Evolutionary conservation across 2,888 invertebrate genomes (phyloP).

Genomic region (Chymomyza procnemis): DNA sequence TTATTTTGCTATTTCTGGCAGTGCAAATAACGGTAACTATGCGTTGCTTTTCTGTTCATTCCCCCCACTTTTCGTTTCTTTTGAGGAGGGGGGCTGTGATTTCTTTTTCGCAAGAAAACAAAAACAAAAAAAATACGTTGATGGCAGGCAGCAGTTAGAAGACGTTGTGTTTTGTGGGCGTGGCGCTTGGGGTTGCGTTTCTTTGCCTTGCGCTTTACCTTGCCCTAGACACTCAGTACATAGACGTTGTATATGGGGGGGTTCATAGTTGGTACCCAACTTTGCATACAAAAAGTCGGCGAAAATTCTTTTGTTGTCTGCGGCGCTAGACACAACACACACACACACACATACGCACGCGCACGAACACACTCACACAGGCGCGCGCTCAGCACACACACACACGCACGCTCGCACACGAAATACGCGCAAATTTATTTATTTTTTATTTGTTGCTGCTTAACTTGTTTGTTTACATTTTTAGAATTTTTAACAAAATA

Average conservation of each 20-base stretch:
- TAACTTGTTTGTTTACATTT: slow-evolving; percentile 49
- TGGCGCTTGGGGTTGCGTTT: slow-evolving; percentile 35
- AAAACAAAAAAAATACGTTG: neutral
- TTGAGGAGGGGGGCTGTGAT: no score
- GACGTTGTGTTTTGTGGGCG: slow-evolving; percentile 23
- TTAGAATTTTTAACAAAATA: slow-evolving; percentile 8
- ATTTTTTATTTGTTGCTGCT: slow-evolving; percentile 27
- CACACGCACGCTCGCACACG: neutral
- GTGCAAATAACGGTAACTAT: slow-evolving; percentile 56
- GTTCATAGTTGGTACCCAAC: neutral
- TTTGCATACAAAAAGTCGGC: neutral
- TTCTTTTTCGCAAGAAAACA: no score
- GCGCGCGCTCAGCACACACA: no score
- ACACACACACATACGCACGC: slow-evolving; percentile 25
- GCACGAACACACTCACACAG: slow-evolving; percentile 1
- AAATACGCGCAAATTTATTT: slow-evolving; percentile 43
- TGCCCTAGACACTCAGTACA: neutral
- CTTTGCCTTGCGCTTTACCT: slow-evolving; percentile 15
- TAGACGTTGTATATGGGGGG: neutral
- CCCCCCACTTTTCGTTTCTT: no score
- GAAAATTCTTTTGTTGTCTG: slow-evolving; percentile 45
- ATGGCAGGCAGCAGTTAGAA: slow-evolving; percentile 39
- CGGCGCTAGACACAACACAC: slow-evolving; percentile 17
- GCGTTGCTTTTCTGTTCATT: neutral
- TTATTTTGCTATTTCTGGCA: slow-evolving; percentile 52